Evolutionary conservation across 2,888 invertebrate genomes (phyloP).

Genomic region (Ptilodon capucinus): DNA sequence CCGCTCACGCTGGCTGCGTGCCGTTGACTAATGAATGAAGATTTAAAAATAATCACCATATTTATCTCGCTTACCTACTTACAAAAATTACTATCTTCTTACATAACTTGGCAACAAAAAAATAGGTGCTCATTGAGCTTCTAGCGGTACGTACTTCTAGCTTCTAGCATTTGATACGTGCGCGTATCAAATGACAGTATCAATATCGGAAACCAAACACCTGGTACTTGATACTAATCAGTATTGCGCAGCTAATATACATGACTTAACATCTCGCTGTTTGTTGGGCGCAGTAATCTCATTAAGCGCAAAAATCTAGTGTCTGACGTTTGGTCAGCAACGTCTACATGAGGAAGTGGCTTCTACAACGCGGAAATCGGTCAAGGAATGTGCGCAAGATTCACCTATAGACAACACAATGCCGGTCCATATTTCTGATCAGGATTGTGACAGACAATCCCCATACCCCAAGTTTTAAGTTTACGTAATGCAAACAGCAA

Average conservation of each 20-base stretch:
- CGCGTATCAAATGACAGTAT: constrained; percentile 45
- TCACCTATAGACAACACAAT: too few relatives aligned
- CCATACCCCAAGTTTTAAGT: too few relatives aligned
- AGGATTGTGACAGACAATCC: too few relatives aligned
- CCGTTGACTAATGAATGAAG: constrained; percentile 43
- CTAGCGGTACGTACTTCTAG: too few relatives aligned
- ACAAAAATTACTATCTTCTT: not conserved
- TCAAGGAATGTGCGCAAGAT: constrained; percentile 48
- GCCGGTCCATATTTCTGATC: too few relatives aligned
- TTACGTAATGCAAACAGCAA: too few relatives aligned
- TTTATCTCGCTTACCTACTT: not conserved
- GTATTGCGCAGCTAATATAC: constrained; percentile 4
- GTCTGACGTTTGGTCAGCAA: constrained; percentile 34
- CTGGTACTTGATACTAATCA: constrained; percentile 32
- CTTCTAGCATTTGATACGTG: too few relatives aligned
- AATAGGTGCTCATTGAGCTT: not conserved
- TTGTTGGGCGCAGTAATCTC: constrained; percentile 5
- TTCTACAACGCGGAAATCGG: constrained; percentile 47
- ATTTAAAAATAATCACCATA: constrained; percentile 14
- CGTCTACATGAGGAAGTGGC: constrained; percentile 42
- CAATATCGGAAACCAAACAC: constrained; percentile 46
- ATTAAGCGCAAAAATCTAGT: constrained; percentile 36
- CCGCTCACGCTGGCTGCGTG: constrained; percentile 24
- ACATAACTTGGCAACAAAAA: not conserved
- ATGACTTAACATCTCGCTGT: constrained; percentile 7